phyloP scores from a whole-genome alignment of 2,113 vertebrate species.

The Gyps fulvus region DNA sequence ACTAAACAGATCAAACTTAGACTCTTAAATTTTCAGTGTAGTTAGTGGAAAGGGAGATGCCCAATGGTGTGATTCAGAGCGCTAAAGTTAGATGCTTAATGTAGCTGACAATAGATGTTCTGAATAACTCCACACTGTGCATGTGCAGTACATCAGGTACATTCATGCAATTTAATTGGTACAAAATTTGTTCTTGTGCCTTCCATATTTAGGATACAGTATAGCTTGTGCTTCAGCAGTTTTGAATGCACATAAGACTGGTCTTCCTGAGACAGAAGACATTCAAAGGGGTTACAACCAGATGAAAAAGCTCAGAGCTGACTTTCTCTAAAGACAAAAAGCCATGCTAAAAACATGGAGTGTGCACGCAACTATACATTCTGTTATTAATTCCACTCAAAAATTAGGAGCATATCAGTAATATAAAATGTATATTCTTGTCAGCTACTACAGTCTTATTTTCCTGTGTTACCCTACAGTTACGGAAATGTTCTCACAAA shows the following conservation, averaged over 20 bases:
- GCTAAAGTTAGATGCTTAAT: background rate
- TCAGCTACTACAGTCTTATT: background rate
- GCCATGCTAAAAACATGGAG: background rate
- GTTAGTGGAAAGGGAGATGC: background rate
- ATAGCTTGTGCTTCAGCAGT: background rate
- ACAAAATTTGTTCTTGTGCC: background rate
- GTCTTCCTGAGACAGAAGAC: background rate
- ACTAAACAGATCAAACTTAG: background rate
- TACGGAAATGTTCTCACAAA: background rate
- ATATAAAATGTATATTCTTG: background rate
- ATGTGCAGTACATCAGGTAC: background rate
- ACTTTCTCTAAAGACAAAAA: background rate
- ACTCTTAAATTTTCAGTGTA: background rate
- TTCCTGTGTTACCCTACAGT: background rate
- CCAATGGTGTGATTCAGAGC: background rate
- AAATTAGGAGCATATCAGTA: background rate
- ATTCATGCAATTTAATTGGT: background rate
- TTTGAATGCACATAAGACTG: background rate
- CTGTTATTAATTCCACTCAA: background rate
- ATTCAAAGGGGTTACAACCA: background rate
- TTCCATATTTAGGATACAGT: background rate
- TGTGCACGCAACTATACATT: background rate
- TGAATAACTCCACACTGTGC: background rate
- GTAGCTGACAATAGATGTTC: background rate
- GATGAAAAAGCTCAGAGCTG: background rate